A percentile compares a stretch with the other conserved stretches of the same genome.
These are phyloP conservation scores for Patella ulyssiponensis DNA, from an alignment of 2,888 invertebrate genomes.

Conservation along the genomic window DNA sequence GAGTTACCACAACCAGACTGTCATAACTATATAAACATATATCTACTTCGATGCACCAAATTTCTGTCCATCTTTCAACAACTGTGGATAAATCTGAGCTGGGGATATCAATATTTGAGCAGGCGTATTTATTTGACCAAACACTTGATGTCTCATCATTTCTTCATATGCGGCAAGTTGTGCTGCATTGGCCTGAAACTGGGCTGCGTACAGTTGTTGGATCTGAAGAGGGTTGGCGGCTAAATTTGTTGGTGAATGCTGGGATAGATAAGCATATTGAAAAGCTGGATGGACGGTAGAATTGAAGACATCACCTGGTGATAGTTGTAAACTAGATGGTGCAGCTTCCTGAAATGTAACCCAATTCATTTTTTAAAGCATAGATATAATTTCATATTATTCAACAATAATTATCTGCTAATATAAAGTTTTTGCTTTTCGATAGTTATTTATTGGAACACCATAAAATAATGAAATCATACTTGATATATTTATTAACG, in stretches of 20 bases:
- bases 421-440: too few species aligned
- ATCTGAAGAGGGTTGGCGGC: constrained; percentile 37
- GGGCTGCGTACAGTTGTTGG: constrained; percentile 41
- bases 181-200: constrained; percentile 38
- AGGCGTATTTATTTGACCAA: constrained; percentile 11
- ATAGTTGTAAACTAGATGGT: constrained; percentile 24
- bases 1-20: too few species aligned
- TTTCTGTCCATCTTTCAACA: constrained; percentile 27
- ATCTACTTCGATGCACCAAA: constrained; percentile 10
- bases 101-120: constrained; percentile 18
- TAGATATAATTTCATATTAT: neutral
- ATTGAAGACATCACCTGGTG: constrained; percentile 19
- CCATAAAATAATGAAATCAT: too few species aligned
- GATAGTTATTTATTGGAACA: too few species aligned
- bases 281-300: constrained; percentile 45
- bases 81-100: constrained; percentile 26
- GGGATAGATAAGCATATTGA: constrained; percentile 27
- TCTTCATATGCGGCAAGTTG: constrained; percentile 46
- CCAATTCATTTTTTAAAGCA: constrained; percentile 4
- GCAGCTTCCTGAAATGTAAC: constrained; percentile 17
- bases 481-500: too few species aligned
- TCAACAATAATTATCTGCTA: neutral
- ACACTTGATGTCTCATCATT: constrained; percentile 34
- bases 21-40: too few species aligned
- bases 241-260: constrained; percentile 23